A percentile compares a stretch with the other conserved stretches of the same genome.
phyloP scores from a whole-genome alignment of 2,888 invertebrate species.

The Philereme vetulata region DNA sequence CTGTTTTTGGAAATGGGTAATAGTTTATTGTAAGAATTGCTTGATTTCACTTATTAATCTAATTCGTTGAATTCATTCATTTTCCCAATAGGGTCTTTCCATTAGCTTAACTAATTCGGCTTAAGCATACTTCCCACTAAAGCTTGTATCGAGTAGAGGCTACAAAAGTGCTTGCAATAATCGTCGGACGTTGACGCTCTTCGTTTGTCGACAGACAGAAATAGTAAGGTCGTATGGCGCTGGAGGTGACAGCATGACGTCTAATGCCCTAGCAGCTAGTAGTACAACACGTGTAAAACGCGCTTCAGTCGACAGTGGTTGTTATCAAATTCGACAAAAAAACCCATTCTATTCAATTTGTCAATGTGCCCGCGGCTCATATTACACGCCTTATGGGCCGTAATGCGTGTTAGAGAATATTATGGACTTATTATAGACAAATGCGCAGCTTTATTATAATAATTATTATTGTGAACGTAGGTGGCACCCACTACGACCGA shows the following conservation, averaged over 20 bases:
- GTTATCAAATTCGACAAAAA: constrained; percentile 13
- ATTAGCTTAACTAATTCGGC: constrained; percentile 27
- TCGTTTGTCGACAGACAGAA: too few species aligned
- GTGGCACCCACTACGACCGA: constrained; percentile 21
- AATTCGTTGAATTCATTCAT: constrained; percentile 25
- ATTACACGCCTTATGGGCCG: constrained; percentile 35
- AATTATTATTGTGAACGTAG: constrained; percentile 42
- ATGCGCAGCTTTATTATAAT: constrained; percentile 51
- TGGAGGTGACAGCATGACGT: too few species aligned
- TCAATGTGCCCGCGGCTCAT: constrained; percentile 40
- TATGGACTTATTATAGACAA: constrained; percentile 38
- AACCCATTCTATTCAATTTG: constrained; percentile 38
- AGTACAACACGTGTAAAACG: too few species aligned
- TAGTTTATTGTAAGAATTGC: too few species aligned
- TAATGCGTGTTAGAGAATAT: constrained; percentile 36
- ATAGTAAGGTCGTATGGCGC: too few species aligned
- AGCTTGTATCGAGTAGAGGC: too few species aligned
- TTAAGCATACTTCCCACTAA: not conserved
- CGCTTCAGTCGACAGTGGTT: too few species aligned
- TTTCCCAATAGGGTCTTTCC: constrained; percentile 18
- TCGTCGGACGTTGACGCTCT: too few species aligned
- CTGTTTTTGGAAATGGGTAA: constrained; percentile 18
- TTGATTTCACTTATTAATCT: constrained; percentile 38
- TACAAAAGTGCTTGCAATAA: too few species aligned
- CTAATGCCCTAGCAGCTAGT: too few species aligned